Base-by-base conservation (phyloP, 2,888 invertebrate genomes). In the Cheilosia grossa region DNA sequence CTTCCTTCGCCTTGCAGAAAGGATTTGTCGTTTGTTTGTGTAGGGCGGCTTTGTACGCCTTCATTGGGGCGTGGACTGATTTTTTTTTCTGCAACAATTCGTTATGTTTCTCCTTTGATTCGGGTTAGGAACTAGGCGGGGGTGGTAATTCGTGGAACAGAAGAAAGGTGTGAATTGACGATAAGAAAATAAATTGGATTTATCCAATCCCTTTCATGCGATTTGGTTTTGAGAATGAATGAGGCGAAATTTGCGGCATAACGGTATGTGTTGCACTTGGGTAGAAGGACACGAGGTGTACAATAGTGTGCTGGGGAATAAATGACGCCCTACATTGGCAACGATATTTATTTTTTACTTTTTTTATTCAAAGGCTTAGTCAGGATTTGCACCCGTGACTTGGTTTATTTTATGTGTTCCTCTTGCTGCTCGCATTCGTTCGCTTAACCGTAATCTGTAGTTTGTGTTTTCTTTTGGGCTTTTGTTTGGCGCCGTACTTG, bases 161-260 rank as follows among this genome's bases (percentile, higher is more conserved):
- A 85, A 72, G 77, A 81, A 85, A 85, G 85, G 85, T 85, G 85
- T 85, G 81, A 81, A 81, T 85, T 56, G 81, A 56, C 61, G 85
- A 85, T 85, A 85, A 85, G 85, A 81, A 80, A 75, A 61, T 75
- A 83, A 83, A 85, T 85, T 81, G 75, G 77, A 85, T 85, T 81
- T 81, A 81, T 70, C 64, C 81, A 69, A 51, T 37, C 67, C 67
- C 27, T 59, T 80, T 54, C 30, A 53, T 51, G 61, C 64, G 75
- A 75, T 82, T 82, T 64, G 42, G 66, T 40, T 73, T 70, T 51
- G 75, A 66, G 37, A 53, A 74, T 47, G 42, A 27, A 17, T 42
- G 40, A 51, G 66, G 37, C n/a, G n/a, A 53, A 40, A 17, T 58
- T 21, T 24, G 61, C 30, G 17, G 37, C 17, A 44, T 42, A 5